A percentile compares a stretch with the other conserved stretches of the same genome.
These are phyloP conservation scores for Ceyx melanurus DNA, from an alignment of 2,113 vertebrate genomes.

Conservation along the genomic window DNA sequence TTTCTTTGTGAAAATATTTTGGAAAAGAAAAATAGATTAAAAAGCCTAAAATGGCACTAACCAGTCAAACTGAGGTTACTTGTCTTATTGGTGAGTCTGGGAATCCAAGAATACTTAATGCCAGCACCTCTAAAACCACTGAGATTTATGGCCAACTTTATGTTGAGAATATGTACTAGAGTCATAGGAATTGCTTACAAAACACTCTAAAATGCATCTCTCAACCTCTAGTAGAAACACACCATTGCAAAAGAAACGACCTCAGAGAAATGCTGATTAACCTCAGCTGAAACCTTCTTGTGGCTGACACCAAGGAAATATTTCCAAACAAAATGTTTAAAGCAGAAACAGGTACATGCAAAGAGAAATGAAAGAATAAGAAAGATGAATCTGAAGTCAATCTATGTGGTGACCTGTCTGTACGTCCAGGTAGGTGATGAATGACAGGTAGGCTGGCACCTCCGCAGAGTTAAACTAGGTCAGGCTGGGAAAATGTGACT, in stretches of 20 bases:
- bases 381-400: not conserved
- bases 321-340: not conserved
- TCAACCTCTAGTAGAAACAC: not conserved
- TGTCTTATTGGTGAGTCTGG: not conserved
- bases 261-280: not conserved
- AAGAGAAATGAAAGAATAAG: not conserved
- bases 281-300: not conserved
- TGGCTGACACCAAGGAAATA: not conserved
- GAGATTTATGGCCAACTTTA: not conserved
- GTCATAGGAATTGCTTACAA: not conserved
- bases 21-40: not conserved
- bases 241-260: not conserved
- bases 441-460: not conserved
- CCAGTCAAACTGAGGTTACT: not conserved
- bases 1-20: not conserved
- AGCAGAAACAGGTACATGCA: not conserved
- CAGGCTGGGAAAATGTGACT: not conserved
- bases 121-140: not conserved
- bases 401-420: not conserved
- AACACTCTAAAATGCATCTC: not conserved
- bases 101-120: not conserved
- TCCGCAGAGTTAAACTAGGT: not conserved
- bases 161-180: not conserved
- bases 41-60: not conserved
- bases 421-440: not conserved